Evolutionary conservation across 2,888 invertebrate species (phyloP).

Genomic region (Imbricaverruca yamaguchii): DNA sequence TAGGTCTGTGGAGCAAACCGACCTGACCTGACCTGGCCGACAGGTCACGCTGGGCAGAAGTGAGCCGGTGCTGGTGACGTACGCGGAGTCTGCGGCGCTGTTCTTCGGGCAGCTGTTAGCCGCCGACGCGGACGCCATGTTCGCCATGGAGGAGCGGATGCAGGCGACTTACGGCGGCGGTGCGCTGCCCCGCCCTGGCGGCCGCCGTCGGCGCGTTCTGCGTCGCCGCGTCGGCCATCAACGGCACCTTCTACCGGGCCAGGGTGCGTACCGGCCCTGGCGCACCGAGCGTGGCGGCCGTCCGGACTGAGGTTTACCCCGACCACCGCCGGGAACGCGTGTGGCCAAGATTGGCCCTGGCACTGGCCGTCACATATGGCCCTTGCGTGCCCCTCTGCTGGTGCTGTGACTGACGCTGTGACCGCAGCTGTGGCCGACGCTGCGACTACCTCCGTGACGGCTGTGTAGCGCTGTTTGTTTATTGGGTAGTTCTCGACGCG

Average conservation of each 20-base stretch:
- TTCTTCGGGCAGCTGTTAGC: background rate
- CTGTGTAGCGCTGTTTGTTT: too few species aligned
- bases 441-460: too few species aligned
- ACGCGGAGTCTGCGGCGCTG: background rate
- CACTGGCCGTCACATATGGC: too few species aligned
- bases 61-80: background rate
- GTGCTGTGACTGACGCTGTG: too few species aligned
- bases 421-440: too few species aligned
- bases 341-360: too few species aligned
- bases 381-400: too few species aligned
- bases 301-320: too few species aligned
- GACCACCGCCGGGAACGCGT: too few species aligned
- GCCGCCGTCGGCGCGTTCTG: background rate
- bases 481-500: too few species aligned
- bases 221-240: background rate
- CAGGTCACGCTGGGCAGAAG: background rate
- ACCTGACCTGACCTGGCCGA: background rate
- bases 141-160: constrained; percentile 1
- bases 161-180: background rate
- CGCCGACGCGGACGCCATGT: background rate
- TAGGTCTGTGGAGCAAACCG: background rate
- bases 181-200: background rate
- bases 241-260: constrained; percentile 11
- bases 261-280: background rate
- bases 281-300: too few species aligned